Evolutionary conservation across 2,888 invertebrate species (phyloP).

Genomic region (Meliscaeva auricollis): DNA sequence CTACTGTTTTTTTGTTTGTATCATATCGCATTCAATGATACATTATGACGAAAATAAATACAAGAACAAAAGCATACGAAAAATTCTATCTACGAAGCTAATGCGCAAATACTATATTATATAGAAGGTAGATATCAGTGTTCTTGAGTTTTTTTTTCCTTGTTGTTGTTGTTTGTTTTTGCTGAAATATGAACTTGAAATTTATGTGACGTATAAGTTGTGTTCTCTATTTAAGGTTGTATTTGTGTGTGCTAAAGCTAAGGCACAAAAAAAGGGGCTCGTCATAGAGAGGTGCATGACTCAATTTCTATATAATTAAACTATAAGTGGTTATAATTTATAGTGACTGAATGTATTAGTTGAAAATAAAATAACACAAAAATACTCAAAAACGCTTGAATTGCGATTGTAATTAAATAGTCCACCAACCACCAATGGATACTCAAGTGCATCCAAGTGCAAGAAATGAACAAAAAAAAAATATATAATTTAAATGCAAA

Average conservation of each 20-base stretch:
- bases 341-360: background rate
- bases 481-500: slow-evolving; percentile 33
- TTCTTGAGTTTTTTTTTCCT: slow-evolving; percentile 34
- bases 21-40: slow-evolving; percentile 53
- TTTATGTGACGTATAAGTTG: slow-evolving; percentile 47
- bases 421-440: background rate
- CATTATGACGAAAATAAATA: slow-evolving; percentile 29
- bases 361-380: background rate
- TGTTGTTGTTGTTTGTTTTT: no score
- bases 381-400: background rate
- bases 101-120: slow-evolving; percentile 47
- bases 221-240: slow-evolving; percentile 4
- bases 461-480: slow-evolving; percentile 9
- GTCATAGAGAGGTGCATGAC: slow-evolving; percentile 58
- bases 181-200: slow-evolving; percentile 66
- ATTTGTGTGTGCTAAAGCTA: slow-evolving; percentile 20
- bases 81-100: slow-evolving; percentile 5
- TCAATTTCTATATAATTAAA: slow-evolving; percentile 49
- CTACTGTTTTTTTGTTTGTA: slow-evolving; percentile 25
- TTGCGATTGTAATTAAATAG: slow-evolving; percentile 57
- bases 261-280: slow-evolving; percentile 59
- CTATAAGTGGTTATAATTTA: slow-evolving; percentile 27
- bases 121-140: background rate
- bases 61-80: slow-evolving; percentile 13
- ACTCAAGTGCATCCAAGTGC: slow-evolving; percentile 31